These are phyloP conservation scores for Charadrius vociferus DNA, from an alignment of 2,113 vertebrate species.

Conservation along the genomic window DNA sequence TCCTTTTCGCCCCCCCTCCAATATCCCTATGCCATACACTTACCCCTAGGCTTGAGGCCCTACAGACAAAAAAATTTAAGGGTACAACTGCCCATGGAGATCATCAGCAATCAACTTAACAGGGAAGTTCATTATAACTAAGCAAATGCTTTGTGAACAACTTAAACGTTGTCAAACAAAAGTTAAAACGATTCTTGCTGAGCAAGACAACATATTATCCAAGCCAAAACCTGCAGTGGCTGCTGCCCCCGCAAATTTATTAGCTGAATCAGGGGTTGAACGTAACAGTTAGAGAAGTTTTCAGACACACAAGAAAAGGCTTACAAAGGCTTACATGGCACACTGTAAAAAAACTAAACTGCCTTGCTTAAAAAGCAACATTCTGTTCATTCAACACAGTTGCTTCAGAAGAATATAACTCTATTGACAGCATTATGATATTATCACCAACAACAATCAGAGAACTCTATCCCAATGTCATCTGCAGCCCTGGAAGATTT, in stretches of 20 bases:
- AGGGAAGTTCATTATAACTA: neutral
- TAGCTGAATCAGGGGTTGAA: neutral
- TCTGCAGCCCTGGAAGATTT: neutral
- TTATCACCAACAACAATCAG: too few relatives aligned
- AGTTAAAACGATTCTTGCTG: neutral
- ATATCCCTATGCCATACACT: accelerated
- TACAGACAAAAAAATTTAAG: too few relatives aligned
- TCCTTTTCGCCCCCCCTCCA: neutral
- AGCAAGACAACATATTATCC: neutral
- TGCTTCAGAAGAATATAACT: neutral
- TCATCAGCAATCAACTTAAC: neutral
- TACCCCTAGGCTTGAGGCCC: accelerated
- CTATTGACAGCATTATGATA: accelerated
- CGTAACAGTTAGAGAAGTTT: neutral
- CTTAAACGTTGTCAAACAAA: neutral
- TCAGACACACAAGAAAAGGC: neutral
- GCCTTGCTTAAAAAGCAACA: neutral
- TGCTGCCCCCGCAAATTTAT: neutral
- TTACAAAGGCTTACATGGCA: neutral
- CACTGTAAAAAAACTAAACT: neutral
- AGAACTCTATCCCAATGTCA: neutral
- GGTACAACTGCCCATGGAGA: neutral
- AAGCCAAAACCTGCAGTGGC: neutral
- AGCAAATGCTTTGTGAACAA: neutral
- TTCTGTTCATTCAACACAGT: neutral